Conservation (phyloP, 2,888 invertebrate species). For the Apodemia zela region DNA sequence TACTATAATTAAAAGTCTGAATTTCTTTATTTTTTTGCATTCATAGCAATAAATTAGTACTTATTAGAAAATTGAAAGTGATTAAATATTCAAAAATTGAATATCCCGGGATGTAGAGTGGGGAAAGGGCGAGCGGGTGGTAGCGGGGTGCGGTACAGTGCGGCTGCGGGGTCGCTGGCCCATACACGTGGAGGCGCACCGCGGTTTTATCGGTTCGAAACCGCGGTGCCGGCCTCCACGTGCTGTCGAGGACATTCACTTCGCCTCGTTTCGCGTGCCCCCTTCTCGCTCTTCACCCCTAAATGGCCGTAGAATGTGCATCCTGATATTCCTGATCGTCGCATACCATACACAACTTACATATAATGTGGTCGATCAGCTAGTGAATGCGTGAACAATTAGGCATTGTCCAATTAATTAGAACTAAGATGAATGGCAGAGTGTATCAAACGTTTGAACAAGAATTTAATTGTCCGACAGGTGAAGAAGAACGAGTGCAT, state of each 20-base stretch:
- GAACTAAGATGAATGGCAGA: constrained; percentile 22
- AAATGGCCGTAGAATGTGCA: constrained; percentile 61
- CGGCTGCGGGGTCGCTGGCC: constrained; percentile 60
- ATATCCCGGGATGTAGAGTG: constrained; percentile 34
- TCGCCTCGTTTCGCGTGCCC: constrained; percentile 50
- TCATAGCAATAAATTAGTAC: background rate
- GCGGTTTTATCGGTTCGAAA: constrained; percentile 56
- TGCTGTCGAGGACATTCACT: constrained; percentile 70
- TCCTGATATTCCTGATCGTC: constrained; percentile 72
- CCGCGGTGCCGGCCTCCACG: constrained; percentile 77
- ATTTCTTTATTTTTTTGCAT: background rate
- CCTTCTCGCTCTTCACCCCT: constrained; percentile 54
- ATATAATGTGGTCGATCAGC: constrained; percentile 65
- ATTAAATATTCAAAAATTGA: constrained; percentile 15
- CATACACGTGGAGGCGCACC: constrained; percentile 76
- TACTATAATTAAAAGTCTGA: background rate
- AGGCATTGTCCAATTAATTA: constrained; percentile 22
- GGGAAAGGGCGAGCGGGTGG: constrained; percentile 46
- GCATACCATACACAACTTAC: constrained; percentile 63
- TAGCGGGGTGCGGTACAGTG: constrained; percentile 45
- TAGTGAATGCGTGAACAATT: constrained; percentile 39
- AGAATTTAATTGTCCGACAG: constrained; percentile 62
- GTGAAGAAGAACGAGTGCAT: constrained; percentile 72
- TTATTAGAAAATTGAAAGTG: constrained; percentile 24
- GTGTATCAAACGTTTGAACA: constrained; percentile 39